Evolutionary conservation across 1,140 invertebrate genomes (phyloP), one percentile per base, ranked within the genome.

Genomic region (Drosophila lowei): DNA sequence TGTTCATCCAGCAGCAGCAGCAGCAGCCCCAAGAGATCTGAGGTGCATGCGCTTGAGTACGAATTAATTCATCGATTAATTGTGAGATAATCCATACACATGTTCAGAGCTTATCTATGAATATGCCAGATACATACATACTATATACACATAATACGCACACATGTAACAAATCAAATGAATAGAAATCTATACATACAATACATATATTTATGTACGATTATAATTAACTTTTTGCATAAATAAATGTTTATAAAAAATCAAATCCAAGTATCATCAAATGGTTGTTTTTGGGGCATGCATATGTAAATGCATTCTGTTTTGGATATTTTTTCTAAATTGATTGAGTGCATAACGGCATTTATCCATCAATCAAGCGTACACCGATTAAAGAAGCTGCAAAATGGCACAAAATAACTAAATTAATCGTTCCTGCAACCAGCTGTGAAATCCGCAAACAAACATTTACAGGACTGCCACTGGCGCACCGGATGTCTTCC

Each of bases 231-330:
- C 79, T 77, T 76, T 85, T 85, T 85, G 77, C 83, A 86, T 77
- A 86, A 85, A 85, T 85, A 85, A 85, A 85, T 86, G 81, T 85
- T 85, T 86, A 74, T 85, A 85, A 67, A 85, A 84, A 85, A 77
- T 8, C 15, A 84, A 85, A 77, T 8, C 15, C 1, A 30, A 47
- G 3, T 5, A 5, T 5, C 3, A 13, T 13, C 11, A 13, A 38
- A 25, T 6, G 3, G 23, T 9, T 13, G 11, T 38, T 13, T 38
- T 13, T 1, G 11, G 11, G 34, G 9, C 3, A 1, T 38, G 11
- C 34, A 38, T 5, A 13, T 38, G 5, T 13, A 38, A 38, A 38
- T 38, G 30, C 30, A 5, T 25, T 25, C 23, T 0, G 23, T 5
- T 6, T 5, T 25, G 23, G 0, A 7, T 8, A 11, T 34, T 2